These are phyloP conservation scores for Coleophora flavipennella DNA, from an alignment of 2,888 invertebrate genomes.

Conservation along the genomic window DNA sequence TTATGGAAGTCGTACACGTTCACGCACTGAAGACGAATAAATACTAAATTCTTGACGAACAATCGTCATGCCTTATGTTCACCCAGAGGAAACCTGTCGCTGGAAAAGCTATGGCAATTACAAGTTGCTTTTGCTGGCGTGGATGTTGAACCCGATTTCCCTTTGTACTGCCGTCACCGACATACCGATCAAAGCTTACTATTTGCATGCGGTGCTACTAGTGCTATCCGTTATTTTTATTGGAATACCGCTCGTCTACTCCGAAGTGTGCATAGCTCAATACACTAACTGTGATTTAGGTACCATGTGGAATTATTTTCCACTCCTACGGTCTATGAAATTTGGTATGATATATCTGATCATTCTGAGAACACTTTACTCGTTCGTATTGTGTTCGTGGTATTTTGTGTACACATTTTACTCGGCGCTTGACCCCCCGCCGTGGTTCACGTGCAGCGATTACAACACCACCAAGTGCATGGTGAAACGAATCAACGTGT, in stretches of 20 bases:
- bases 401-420: slow-evolving; percentile 48
- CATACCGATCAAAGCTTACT: slow-evolving; percentile 45
- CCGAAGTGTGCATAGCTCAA: slow-evolving; percentile 54
- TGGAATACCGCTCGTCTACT: slow-evolving; percentile 54
- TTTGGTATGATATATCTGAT: slow-evolving; percentile 40
- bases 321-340: slow-evolving; percentile 45
- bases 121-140: slow-evolving; percentile 43
- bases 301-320: slow-evolving; percentile 52
- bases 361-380: slow-evolving; percentile 38
- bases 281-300: slow-evolving; percentile 48
- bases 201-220: slow-evolving; percentile 32
- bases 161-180: slow-evolving; percentile 34
- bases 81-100: slow-evolving; percentile 18
- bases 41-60: too few relatives aligned
- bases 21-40: too few relatives aligned
- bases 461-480: slow-evolving; percentile 42
- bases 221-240: slow-evolving; percentile 36
- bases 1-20: too few relatives aligned
- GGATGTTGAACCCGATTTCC: slow-evolving; percentile 53
- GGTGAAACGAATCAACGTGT: slow-evolving; percentile 50
- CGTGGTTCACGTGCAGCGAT: slow-evolving; percentile 52
- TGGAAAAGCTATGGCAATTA: slow-evolving; percentile 46
- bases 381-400: slow-evolving; percentile 44
- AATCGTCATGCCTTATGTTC: too few relatives aligned
- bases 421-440: slow-evolving; percentile 42